Evolutionary conservation across 2,797 vertebrate species (phyloP).

Genomic region (Poecilia velifera): DNA sequence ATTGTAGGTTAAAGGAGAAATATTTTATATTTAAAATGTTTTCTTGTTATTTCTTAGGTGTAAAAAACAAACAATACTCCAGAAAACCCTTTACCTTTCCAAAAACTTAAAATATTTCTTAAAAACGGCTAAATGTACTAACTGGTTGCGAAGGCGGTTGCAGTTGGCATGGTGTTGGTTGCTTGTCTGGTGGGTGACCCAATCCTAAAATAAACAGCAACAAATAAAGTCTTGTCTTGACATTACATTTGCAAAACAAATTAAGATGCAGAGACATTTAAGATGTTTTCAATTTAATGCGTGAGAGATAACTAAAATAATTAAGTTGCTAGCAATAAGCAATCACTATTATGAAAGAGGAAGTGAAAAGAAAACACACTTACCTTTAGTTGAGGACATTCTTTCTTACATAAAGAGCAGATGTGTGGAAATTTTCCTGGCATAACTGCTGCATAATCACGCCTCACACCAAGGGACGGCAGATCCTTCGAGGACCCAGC

Average conservation of each 20-base stretch:
- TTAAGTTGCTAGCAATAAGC: no score
- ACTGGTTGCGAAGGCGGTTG: conserved; percentile 86
- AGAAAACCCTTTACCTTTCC: background rate
- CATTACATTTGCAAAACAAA: background rate
- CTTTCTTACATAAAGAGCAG: conserved; percentile 96
- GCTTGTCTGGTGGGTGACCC: conserved; percentile 92
- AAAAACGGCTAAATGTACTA: conserved; percentile 57
- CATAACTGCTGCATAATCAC: conserved; percentile 90
- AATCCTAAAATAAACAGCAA: conserved; percentile 82
- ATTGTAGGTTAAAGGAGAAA: background rate
- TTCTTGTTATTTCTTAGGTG: background rate
- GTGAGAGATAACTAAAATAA: no score
- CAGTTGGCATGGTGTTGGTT: conserved; percentile 88
- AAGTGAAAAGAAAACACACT: conserved; percentile 70
- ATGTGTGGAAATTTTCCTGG: conserved; percentile 79
- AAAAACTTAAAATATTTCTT: background rate
- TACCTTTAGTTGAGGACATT: conserved; percentile 93
- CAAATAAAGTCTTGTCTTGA: conserved; percentile 17
- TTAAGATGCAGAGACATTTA: background rate
- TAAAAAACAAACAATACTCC: background rate
- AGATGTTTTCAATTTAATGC: no score
- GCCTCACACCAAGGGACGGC: conserved; percentile 90
- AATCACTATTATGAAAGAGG: no score
- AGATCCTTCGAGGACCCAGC: conserved; percentile 65
- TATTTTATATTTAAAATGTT: background rate